Percentiles rank a stretch among this genome's conserved stretches.
Conservation (phyloP, 2,113 vertebrate genomes). For the Pseudolaguvia tuberculata region DNA sequence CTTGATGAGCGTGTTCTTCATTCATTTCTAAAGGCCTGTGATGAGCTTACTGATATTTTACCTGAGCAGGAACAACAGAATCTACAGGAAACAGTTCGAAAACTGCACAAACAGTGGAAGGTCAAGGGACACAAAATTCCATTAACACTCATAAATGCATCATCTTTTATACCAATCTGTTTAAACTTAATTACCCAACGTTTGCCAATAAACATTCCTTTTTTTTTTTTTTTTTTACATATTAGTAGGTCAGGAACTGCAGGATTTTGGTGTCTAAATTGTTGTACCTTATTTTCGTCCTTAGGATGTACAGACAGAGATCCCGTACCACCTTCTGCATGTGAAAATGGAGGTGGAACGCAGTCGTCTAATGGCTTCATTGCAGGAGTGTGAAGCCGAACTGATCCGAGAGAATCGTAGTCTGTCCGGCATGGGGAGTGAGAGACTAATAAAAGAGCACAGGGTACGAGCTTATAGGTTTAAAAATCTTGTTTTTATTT, state of each 20-base stretch:
- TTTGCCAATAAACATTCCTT: too few species aligned
- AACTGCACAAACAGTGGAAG: constrained; percentile 97
- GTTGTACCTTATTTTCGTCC: not conserved
- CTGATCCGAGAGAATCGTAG: constrained; percentile 80
- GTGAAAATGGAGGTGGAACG: constrained; percentile 86
- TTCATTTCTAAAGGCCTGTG: constrained; percentile 91
- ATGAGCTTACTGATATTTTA: constrained; percentile 94
- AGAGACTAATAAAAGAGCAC: constrained; percentile 86
- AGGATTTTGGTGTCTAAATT: not conserved
- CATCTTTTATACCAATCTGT: not conserved
- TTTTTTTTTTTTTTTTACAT: not conserved
- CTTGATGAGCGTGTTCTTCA: constrained; percentile 90
- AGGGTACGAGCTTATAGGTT: constrained; percentile 66
- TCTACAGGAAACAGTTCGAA: constrained; percentile 90
- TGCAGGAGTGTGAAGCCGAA: constrained; percentile 83
- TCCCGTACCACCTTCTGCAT: constrained; percentile 83
- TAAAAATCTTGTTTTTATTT: not conserved
- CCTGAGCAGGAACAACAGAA: constrained; percentile 89
- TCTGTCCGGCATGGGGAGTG: constrained; percentile 77
- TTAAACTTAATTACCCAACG: not conserved
- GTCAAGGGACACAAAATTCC: constrained; percentile 60
- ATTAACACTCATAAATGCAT: not conserved
- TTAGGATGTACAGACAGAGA: constrained; percentile 88
- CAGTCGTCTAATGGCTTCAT: constrained; percentile 70
- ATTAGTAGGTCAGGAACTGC: not conserved